Base-by-base conservation (phyloP, 2,888 invertebrate genomes). In the Masnerella sp. region DNA sequence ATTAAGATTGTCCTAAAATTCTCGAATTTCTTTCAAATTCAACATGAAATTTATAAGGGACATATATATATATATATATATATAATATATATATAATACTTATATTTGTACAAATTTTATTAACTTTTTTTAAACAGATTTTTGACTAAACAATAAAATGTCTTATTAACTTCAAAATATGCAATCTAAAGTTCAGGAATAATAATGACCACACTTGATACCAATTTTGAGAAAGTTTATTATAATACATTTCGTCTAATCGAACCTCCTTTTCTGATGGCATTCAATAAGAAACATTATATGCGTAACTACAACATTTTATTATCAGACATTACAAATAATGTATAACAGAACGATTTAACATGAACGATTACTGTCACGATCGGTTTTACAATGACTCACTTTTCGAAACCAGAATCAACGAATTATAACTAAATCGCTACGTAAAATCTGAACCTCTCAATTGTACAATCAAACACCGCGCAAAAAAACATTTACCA, bases 161-260 rank as follows among this genome's bases (percentile, higher is more conserved):
- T n/a, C n/a, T n/a, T n/a, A n/a, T n/a, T n/a, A n/a, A n/a, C n/a
- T n/a, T n/a, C n/a, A n/a, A n/a, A n/a, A n/a, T n/a, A n/a, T n/a
- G n/a, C n/a, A n/a, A n/a, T n/a, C n/a, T n/a, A n/a, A n/a, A n/a
- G n/a, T n/a, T n/a, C n/a, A n/a, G 5, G 11, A 51, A 34, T 38
- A 56, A 59, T 54, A 64, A 42, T 8, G 3, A 43, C 22, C 5
- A 59, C 54, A 62, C 9, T 22, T 62, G 12, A 47, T 64, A 70
- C 69, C 70, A 75, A 71, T 75, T 75, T 70, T 70, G 56, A 52
- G 70, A 74, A 67, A 74, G 61, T 75, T 74, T 75, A 75, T 67
- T 70, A 62, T 68, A 75, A 58, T 62, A 71, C 56, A 73, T 28
- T 52, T 67, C 52, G 38, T 68, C 58, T 68, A 71, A 67, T 68